Base-by-base conservation (phyloP, 2,113 vertebrate genomes). In the Neofelis nebulosa region DNA sequence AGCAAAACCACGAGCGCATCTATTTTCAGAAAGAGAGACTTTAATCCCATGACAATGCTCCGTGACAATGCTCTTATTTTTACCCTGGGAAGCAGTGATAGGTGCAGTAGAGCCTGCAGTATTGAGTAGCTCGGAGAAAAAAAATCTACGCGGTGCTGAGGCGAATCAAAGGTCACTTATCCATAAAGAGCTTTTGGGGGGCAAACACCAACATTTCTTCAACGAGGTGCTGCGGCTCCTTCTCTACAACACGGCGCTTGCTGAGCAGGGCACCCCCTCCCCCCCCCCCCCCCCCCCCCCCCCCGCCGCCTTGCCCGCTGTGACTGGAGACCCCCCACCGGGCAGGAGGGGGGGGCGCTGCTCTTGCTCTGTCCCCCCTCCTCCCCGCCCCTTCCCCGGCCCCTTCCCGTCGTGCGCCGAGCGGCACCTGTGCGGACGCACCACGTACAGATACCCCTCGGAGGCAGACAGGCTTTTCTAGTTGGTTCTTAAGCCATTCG, bases 21-120 rank as follows among this genome's bases (percentile, higher is more conserved):
- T 89, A 61, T 41, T 92, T 92, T 89, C 61, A 92, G 93, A 69
- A 45, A 8, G 14, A 78, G 90, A 74, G 85, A 27, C 90, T 65
- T 80, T 94, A 82, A 89, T 93, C 87, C 94, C 12, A 6, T 6
- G 50, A 96, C 97, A 94, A 90, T 84, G 57, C 74, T 50, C 55
- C 36, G 48, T 79, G 45, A 85, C 94, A 96, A 94, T 86, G 81
- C 48, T 84, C 84, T 83, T 96, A 96, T 90, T 97, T 97, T 97
- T 76, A 83, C 78, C 73, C 89, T 18, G 2, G 48, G 76, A 48
- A 52, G 89, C 63, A 48, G 21, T 89, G 95, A 84, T 74, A 73
- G 85, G 91, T 57, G 25, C 89, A 61, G 33, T 27, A 88, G 86
- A 85, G 68, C 74, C 82, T 4, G 13, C 81, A 55, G n/a, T 48